A percentile compares a stretch with the other conserved stretches of the same genome.
Evolutionary conservation across 2,888 invertebrate genomes (phyloP).

Genomic region (Halictus ligatus): DNA sequence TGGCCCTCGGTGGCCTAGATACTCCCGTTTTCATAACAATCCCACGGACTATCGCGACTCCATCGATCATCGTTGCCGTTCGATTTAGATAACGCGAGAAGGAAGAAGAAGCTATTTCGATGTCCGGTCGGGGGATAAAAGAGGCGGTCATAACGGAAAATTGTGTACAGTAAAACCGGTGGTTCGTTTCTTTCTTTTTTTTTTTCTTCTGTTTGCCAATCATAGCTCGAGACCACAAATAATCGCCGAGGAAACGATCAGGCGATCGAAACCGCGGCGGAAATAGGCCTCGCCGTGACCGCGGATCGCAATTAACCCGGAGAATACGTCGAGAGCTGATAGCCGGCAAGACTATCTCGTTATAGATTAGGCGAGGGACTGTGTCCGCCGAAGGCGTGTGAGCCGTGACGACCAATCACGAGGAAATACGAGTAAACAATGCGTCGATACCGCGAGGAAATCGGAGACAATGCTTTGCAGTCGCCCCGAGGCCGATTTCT

Average conservation of each 20-base stretch:
- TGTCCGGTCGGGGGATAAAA: not conserved
- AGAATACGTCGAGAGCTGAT: conserved; percentile 41
- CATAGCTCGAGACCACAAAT: not conserved
- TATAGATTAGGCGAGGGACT: conserved; percentile 42
- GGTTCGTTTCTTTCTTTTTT: not conserved
- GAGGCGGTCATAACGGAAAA: not conserved
- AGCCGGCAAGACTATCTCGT: conserved; percentile 42
- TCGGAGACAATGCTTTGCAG: not conserved
- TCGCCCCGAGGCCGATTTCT: not conserved
- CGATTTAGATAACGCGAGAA: not conserved
- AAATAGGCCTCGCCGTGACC: conserved; percentile 32
- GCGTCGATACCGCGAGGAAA: conserved; percentile 28
- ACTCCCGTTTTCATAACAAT: conserved; percentile 16
- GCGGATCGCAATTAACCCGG: conserved; percentile 52
- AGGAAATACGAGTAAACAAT: conserved; percentile 27
- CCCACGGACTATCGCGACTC: not conserved
- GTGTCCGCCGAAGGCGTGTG: conserved; percentile 44
- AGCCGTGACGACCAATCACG: conserved; percentile 44
- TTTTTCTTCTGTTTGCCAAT: not conserved
- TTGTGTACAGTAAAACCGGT: not conserved
- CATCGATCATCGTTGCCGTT: not conserved
- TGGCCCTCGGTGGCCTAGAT: conserved; percentile 18
- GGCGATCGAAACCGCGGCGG: conserved; percentile 11
- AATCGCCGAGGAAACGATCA: not conserved
- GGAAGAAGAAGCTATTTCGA: conserved; percentile 1